A percentile compares a stretch with the other conserved stretches of the same genome.
Conservation (phyloP, 2,888 invertebrate species). For the Heliconius erato region DNA sequence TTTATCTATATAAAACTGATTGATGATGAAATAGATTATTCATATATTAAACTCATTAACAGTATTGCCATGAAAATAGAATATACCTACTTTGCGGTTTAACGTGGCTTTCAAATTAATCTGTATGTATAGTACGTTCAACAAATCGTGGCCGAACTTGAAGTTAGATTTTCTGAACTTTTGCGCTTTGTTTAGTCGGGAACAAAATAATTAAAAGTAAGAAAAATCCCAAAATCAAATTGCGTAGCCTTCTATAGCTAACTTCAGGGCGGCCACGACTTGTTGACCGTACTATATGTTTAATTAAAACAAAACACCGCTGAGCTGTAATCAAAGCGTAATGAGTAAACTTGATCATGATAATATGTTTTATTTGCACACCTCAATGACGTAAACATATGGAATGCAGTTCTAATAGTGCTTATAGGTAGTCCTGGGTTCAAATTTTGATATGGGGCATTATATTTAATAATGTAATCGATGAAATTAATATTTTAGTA, state of each 20-base stretch:
- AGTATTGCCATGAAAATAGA: neutral
- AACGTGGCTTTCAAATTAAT: conserved; percentile 22
- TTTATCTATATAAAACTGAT: neutral
- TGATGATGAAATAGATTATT: neutral
- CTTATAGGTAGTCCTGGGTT: neutral
- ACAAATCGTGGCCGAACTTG: too few species aligned
- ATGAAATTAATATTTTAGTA: too few species aligned
- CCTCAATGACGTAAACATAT: neutral
- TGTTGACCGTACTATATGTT: neutral
- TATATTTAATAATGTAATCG: neutral
- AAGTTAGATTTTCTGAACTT: too few species aligned
- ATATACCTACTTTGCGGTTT: neutral
- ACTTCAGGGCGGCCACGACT: too few species aligned
- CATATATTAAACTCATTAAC: conserved; percentile 14
- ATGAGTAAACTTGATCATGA: neutral
- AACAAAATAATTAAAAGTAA: too few species aligned
- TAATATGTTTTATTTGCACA: neutral
- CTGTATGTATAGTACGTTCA: neutral
- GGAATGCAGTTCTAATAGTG: neutral
- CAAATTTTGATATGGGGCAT: neutral
- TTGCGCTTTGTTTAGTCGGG: too few species aligned
- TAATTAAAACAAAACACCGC: conserved; percentile 22
- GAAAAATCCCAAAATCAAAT: too few species aligned
- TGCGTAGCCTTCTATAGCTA: too few species aligned
- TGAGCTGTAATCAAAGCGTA: neutral